Evolutionary conservation across 2,888 invertebrate genomes (phyloP), one percentile per base, ranked within the genome.

Genomic region (Brachypterus glaber): DNA sequence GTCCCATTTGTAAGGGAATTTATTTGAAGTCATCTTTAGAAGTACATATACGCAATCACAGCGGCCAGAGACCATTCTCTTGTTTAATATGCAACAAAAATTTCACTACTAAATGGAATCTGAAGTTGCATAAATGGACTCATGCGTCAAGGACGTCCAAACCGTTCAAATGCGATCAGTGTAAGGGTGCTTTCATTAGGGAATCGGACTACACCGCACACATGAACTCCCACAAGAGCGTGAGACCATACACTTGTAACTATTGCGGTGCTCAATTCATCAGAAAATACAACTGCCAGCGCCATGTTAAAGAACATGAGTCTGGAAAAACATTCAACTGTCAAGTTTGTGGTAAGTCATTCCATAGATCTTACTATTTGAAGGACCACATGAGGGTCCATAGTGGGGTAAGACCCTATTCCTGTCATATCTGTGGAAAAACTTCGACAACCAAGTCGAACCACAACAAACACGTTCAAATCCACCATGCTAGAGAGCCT

Each of bases 221-320:
- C 64, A 81, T 87, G 76, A 84, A 88, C 66, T 77, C 88, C 21
- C 88, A 90, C 68, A 80, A 82, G 48, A 81, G 85, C 41, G 79
- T 86, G 29, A 74, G 83, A 35, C 89, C 87, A 2, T 90, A 81
- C 65, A 88, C 88, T 1, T 90, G 90, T 64, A 89, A 90, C 63
- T 81, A 85, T 62, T 90, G 90, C 66, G 90, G 90, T 27, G 83
- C 86, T 43, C 83, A 86, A 65, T 90, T 90, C 64, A 86, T 87
- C 43, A 71, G 88, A 41, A 89, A 89, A 61, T 87, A 85, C 63
- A 90, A 90, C 65, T 88, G 89, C 60, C 77, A 85, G 58, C 72
- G 89, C 27, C 90, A 91, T 63, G 81, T 88, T 4, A 74, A 77
- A 30, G 89, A 90, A 55, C 90, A 91, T 65, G 84, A 85, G 54